Conservation (phyloP, 2,797 vertebrate genomes). For the Helarctos malayanus region DNA sequence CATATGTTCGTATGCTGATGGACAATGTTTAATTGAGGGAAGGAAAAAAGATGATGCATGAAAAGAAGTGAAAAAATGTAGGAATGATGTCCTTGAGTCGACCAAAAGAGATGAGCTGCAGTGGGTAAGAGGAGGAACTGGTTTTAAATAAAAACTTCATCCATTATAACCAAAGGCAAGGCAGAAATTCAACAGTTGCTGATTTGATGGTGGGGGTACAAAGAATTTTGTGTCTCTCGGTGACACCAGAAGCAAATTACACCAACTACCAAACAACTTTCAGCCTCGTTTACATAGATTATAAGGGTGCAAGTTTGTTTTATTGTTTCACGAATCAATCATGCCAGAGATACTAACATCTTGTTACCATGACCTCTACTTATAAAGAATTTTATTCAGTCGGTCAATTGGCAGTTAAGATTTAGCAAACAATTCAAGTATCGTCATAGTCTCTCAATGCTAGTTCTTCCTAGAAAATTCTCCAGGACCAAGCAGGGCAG, state of each 20-base stretch:
- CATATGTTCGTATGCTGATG: not conserved
- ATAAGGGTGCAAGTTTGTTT: not conserved
- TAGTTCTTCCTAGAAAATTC: not conserved
- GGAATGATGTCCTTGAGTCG: not conserved
- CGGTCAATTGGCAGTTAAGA: not conserved
- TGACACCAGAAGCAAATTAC: not conserved
- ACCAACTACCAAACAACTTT: not conserved
- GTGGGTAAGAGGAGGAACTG: not conserved
- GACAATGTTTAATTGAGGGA: not conserved
- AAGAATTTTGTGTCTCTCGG: not conserved
- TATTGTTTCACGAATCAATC: slow-evolving; percentile 3
- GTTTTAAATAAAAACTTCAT: not conserved
- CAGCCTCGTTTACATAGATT: not conserved
- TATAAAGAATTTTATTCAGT: slow-evolving; percentile 13
- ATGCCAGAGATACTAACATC: not conserved
- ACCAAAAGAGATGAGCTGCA: not conserved
- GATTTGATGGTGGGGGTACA: not conserved
- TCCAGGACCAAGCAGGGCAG: not conserved
- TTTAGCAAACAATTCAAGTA: not conserved
- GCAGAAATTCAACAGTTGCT: not conserved
- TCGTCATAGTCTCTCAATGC: not conserved
- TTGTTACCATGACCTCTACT: not conserved
- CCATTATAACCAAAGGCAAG: not conserved
- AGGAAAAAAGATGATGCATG: not conserved
- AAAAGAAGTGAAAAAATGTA: not conserved